Evolutionary conservation across 2,888 invertebrate species (phyloP).

Genomic region (Synanthedon andrenaeformis): DNA sequence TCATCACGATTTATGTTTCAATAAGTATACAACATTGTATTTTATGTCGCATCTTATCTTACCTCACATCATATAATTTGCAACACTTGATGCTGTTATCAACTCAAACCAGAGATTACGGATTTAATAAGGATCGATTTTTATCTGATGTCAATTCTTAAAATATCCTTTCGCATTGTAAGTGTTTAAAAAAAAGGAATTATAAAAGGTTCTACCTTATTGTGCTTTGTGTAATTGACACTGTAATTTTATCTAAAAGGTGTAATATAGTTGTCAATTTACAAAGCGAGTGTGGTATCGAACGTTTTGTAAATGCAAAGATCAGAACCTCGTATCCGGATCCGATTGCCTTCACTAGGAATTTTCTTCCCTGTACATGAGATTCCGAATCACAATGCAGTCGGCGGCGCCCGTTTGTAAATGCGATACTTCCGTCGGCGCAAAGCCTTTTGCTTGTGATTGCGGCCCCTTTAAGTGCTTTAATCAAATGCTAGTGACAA

Average conservation of each 20-base stretch:
- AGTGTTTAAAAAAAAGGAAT: no score
- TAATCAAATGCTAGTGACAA: constrained; percentile 67
- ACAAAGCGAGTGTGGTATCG: constrained; percentile 27
- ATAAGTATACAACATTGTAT: constrained; percentile 45
- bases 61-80: constrained; percentile 32
- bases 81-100: constrained; percentile 21
- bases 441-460: constrained; percentile 56
- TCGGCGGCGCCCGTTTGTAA: constrained; percentile 61
- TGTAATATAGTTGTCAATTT: constrained; percentile 26
- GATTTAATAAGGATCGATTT: background rate
- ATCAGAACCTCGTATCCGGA: constrained; percentile 37
- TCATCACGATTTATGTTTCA: constrained; percentile 54
- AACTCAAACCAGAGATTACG: constrained; percentile 4
- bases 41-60: constrained; percentile 34
- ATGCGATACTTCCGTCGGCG: constrained; percentile 67
- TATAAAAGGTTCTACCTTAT: no score
- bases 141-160: background rate
- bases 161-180: no score
- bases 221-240: no score
- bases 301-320: constrained; percentile 41
- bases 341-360: constrained; percentile 47
- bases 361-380: constrained; percentile 19
- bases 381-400: constrained; percentile 42
- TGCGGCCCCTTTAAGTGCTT: constrained; percentile 56
- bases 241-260: no score